Evolutionary conservation across 2,888 invertebrate species (phyloP), one percentile per base, ranked within the genome.

Genomic region (Philereme transversata): DNA sequence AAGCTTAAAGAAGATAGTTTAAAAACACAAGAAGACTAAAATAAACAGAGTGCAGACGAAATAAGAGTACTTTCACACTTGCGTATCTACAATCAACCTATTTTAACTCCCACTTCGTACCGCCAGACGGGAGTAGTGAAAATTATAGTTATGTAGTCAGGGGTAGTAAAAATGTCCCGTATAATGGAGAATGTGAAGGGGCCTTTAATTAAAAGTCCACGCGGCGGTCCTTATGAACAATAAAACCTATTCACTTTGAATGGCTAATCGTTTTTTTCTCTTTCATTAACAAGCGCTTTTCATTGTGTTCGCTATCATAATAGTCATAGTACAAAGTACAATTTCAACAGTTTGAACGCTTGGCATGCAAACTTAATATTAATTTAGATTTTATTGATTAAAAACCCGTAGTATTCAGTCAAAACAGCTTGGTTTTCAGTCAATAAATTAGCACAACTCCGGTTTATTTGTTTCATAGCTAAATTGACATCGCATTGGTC

Each of bases 181-280:
- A 84, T 86, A 88, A 86, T 86, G 80, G 81, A 80, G 83, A 81
- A 81, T 81, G 84, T 82, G 81, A 77, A 86, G 81, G 85, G 84
- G 82, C 80, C 81, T 87, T 88, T 89, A 90, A 90, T 90, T 90
- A 90, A 90, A 90, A 90, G 87, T 86, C 88, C 82, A 85, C 83
- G 79, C 81, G 78, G 65, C 77, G 73, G 82, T 78, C 78, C 82
- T 82, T 79, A 66, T 72, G 78, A 75, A 87, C 87, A 87, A 88
- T 84, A 86, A 86, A 87, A 82, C 81, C 77, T 64, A 77, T 84
- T 79, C 80, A 76, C 79, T 80, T 80, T 84, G 81, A 83, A 83
- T 78, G 74, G 79, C 75, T 79, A 77, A 82, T 81, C 77, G 79
- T 79, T 79, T 78, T 22, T 77, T 78, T 76, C 72, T 73, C 69